Evolutionary conservation across 2,797 vertebrate genomes (phyloP).

Genomic region (Oreortyx pictus): DNA sequence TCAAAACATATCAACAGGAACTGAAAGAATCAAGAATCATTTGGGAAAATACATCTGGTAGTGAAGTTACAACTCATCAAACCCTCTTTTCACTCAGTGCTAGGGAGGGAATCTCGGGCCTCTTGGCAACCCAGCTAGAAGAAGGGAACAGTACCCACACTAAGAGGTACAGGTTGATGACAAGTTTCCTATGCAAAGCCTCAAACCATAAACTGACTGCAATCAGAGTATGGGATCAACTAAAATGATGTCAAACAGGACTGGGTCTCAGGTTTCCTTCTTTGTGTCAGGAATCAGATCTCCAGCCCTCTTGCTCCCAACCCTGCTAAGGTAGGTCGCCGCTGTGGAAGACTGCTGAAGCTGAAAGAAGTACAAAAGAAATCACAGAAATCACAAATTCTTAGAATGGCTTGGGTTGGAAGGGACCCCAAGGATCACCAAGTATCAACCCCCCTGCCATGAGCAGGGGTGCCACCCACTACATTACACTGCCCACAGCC

Average conservation of each 20-base stretch:
- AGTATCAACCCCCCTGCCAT: too few species aligned
- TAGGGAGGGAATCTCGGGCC: not conserved
- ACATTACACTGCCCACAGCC: too few species aligned
- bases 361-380: constrained; percentile 7
- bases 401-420: too few species aligned
- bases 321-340: not conserved
- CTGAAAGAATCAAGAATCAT: not conserved
- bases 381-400: too few species aligned
- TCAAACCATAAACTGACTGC: not conserved
- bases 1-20: accelerated
- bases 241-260: not conserved
- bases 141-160: not conserved
- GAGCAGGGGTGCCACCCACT: too few species aligned
- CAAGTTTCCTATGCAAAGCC: not conserved
- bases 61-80: not conserved
- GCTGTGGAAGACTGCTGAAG: not conserved
- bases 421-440: too few species aligned
- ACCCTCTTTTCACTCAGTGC: not conserved
- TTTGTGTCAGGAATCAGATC: too few species aligned
- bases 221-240: accelerated
- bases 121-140: not conserved
- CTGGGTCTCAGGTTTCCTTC: not conserved
- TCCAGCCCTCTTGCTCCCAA: not conserved
- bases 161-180: accelerated
- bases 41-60: not conserved